phyloP scores from a whole-genome alignment of 2,888 invertebrate species.

The Drosophila eohydei region DNA sequence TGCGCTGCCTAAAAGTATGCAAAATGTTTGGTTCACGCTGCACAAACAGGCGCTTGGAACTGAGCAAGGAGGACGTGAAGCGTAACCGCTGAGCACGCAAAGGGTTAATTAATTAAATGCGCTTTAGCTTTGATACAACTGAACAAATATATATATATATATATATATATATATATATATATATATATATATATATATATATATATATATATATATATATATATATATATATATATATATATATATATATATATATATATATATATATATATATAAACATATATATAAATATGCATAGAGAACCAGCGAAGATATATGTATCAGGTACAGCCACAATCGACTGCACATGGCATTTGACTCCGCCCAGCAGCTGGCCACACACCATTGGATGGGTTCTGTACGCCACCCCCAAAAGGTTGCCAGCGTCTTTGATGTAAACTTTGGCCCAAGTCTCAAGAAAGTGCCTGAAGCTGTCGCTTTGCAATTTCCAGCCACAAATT shows the following conservation, averaged over 20 bases:
- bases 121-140: slow-evolving; percentile 36
- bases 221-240: neutral
- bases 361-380: slow-evolving; percentile 48
- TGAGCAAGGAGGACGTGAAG: slow-evolving; percentile 47
- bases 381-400: slow-evolving; percentile 25
- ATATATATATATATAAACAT: neutral
- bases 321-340: slow-evolving; percentile 9
- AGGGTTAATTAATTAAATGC: slow-evolving; percentile 82
- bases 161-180: neutral
- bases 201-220: too few relatives aligned
- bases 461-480: slow-evolving; percentile 60
- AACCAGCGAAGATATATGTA: neutral
- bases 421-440: slow-evolving; percentile 68
- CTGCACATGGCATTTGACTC: slow-evolving; percentile 28
- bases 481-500: slow-evolving; percentile 57
- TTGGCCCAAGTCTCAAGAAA: slow-evolving; percentile 38
- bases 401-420: slow-evolving; percentile 10
- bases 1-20: slow-evolving; percentile 62
- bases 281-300: neutral
- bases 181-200: neutral
- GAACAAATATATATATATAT: slow-evolving; percentile 14
- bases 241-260: neutral
- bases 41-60: slow-evolving; percentile 60
- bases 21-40: slow-evolving; percentile 67
- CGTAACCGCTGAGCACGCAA: slow-evolving; percentile 80